Evolutionary conservation across 2,888 invertebrate genomes (phyloP), one percentile per base, ranked within the genome.

Genomic region (Drosophila rubida): DNA sequence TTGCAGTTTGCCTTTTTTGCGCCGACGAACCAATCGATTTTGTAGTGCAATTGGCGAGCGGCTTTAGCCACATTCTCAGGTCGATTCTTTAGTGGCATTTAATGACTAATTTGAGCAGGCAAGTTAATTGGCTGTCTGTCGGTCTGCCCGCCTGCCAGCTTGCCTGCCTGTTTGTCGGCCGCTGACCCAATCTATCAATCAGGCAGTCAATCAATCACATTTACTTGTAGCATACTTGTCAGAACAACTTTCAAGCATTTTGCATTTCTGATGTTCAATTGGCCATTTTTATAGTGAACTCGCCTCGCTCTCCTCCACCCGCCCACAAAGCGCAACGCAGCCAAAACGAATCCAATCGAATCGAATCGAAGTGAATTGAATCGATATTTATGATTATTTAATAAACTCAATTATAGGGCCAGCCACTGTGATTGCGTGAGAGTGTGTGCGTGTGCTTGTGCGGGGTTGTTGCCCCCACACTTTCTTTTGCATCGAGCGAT

Each of bases 371-470:
- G 2, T 53, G 48, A 61, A 49, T 42, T 32, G 57, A 88, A 85
- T 85, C 85, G 88, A 85, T 85, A 85, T 86, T 86, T 87, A 84
- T 85, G 87, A 84, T 84, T 85, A 88, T 85, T 85, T 85, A 75
- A 85, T 88, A 79, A 74, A 70, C 79, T 78, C 79, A 87, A 81
- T 88, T 83, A 86, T 68, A 71, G 60, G 68, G 48, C 39, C 63
- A 51, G 59, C 57, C 19, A 46, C 30, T 30, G 27, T 14, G 41
- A 22, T 13, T 16, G 27, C n/a, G n/a, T 35, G 16, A 37, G 14
- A 37, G 35, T 49, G 44, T 42, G 27, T 37, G 39, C 23, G 50
- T 16, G 39, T 42, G 30, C 19, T 60, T 19, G 23, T 23, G 63
- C 13, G 25, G 7, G 27, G 78, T 73, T 73, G 75, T 75, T 87